phyloP scores from a whole-genome alignment of 2,888 invertebrate genomes.

The Nomada fabriciana region DNA sequence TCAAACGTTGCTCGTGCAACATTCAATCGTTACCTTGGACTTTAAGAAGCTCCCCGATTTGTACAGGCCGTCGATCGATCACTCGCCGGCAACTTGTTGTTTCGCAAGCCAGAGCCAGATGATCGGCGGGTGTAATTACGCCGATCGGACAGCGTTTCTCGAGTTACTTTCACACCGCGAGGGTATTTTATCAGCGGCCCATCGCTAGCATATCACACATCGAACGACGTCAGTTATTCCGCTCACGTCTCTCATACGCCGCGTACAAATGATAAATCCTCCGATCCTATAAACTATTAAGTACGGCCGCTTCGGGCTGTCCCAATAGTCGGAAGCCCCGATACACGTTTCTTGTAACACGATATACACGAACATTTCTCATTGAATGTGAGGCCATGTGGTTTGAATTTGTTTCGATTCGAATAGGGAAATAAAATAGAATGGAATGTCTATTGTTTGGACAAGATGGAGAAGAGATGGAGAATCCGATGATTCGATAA shows the following conservation, averaged over 20 bases:
- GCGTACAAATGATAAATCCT: slow-evolving; percentile 75
- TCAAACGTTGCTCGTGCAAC: slow-evolving; percentile 14
- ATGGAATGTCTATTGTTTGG: no score
- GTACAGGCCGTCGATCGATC: slow-evolving; percentile 32
- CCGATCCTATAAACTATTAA: slow-evolving; percentile 75
- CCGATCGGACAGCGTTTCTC: slow-evolving; percentile 31
- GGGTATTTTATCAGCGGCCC: slow-evolving; percentile 40
- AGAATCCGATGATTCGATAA: no score
- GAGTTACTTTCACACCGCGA: slow-evolving; percentile 50
- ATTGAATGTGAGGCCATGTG: background rate
- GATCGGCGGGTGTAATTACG: slow-evolving; percentile 52
- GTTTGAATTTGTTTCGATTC: no score
- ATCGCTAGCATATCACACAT: slow-evolving; percentile 38
- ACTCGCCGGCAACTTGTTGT: slow-evolving; percentile 33
- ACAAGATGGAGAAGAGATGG: no score
- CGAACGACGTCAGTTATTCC: slow-evolving; percentile 65
- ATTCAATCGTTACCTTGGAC: slow-evolving; percentile 44
- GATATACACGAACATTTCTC: background rate
- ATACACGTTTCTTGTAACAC: slow-evolving; percentile 8
- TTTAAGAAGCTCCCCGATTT: slow-evolving; percentile 41
- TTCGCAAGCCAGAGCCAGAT: slow-evolving; percentile 27
- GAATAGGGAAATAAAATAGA: no score
- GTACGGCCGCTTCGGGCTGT: slow-evolving; percentile 68
- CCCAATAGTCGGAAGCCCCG: slow-evolving; percentile 72
- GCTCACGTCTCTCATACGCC: slow-evolving; percentile 67